Evolutionary conservation across 1,140 invertebrate species (phyloP).

Genomic region (Parasteatoda tepidariorum): DNA sequence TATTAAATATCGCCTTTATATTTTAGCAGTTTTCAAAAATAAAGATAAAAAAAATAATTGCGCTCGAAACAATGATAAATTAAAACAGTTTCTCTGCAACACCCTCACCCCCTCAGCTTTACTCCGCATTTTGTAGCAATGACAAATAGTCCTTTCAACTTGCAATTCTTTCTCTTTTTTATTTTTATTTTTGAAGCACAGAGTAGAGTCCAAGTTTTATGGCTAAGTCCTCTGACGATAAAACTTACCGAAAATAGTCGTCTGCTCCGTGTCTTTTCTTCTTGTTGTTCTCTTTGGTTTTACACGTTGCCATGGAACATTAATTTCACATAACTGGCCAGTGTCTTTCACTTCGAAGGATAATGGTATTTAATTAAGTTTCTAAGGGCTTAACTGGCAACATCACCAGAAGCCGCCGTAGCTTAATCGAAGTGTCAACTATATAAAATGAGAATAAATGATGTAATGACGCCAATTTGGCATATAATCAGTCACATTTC

Average conservation of each 20-base stretch:
- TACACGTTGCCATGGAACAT: constrained; percentile 41
- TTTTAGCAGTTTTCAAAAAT: too few relatives aligned
- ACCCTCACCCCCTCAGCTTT: too few relatives aligned
- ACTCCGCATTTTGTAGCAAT: constrained; percentile 1
- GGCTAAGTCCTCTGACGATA: constrained; percentile 28
- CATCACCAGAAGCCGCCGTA: background rate
- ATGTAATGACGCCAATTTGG: constrained; percentile 19
- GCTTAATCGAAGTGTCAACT: constrained; percentile 50
- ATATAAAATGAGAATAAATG: constrained; percentile 30
- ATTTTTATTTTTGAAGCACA: background rate
- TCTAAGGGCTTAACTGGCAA: constrained; percentile 25
- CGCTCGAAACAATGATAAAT: too few relatives aligned
- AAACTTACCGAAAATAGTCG: constrained; percentile 38
- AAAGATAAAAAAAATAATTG: too few relatives aligned
- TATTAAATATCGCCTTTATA: too few relatives aligned
- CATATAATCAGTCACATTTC: constrained; percentile 5
- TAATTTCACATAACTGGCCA: constrained; percentile 56
- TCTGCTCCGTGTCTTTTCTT: constrained; percentile 15
- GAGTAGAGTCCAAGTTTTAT: constrained; percentile 29
- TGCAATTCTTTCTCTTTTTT: constrained; percentile 16
- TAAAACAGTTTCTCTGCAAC: too few relatives aligned
- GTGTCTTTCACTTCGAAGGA: constrained; percentile 41
- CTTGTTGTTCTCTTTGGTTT: constrained; percentile 16
- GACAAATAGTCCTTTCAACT: constrained; percentile 6
- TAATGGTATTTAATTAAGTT: constrained; percentile 59